Evolutionary conservation across 2,113 vertebrate genomes (phyloP).

Genomic region (Nestor notabilis): DNA sequence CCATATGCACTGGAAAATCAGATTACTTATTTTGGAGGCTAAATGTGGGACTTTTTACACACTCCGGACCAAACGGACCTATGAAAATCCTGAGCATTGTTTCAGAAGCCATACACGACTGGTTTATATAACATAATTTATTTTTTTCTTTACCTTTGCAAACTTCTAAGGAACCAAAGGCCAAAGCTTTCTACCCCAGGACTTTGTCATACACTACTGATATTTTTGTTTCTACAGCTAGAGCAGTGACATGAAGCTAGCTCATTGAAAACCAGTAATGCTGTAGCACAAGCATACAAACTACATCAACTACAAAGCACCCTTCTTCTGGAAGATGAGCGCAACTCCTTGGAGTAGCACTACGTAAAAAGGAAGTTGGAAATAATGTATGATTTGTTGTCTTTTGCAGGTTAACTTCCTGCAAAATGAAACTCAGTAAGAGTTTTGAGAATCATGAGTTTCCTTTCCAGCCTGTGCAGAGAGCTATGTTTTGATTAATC

Average conservation of each 20-base stretch:
- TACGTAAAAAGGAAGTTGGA: background rate
- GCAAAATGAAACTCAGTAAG: background rate
- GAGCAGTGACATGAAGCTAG: background rate
- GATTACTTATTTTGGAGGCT: background rate
- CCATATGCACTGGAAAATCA: background rate
- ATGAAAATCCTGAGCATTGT: background rate
- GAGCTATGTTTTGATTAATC: background rate
- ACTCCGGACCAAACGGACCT: background rate
- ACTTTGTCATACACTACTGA: background rate
- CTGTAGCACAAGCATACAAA: background rate
- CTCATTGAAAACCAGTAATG: background rate
- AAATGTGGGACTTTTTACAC: background rate
- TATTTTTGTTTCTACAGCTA: background rate
- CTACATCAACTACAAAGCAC: background rate
- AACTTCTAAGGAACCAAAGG: background rate
- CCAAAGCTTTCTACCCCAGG: background rate
- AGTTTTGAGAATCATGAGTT: background rate
- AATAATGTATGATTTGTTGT: background rate
- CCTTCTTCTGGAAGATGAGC: background rate
- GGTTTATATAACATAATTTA: background rate
- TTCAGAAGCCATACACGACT: background rate
- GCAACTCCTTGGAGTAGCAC: background rate
- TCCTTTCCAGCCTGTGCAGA: background rate
- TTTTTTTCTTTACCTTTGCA: background rate
- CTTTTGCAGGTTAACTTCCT: background rate